These are phyloP conservation scores for Megastigmus dorsalis DNA, from an alignment of 2,888 invertebrate species.

Conservation along the genomic window DNA sequence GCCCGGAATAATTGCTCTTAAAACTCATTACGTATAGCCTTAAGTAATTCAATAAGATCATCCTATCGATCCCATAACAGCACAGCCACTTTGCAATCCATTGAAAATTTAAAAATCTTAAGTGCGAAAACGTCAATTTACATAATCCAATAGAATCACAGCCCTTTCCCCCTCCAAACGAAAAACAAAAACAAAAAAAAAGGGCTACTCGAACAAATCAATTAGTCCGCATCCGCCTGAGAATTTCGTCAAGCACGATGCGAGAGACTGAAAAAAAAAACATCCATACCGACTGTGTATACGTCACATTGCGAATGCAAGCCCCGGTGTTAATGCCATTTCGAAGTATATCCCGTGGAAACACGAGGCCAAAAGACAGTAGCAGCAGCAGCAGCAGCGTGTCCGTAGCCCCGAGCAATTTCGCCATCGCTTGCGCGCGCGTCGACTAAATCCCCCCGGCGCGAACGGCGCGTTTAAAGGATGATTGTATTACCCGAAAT, in stretches of 20 bases:
- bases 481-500: constrained; percentile 47
- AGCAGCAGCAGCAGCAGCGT: too few relatives aligned
- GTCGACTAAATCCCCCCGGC: background rate
- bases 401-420: constrained; percentile 22
- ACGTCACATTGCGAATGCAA: background rate
- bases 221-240: background rate
- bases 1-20: too few relatives aligned
- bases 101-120: background rate
- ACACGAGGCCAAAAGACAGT: constrained; percentile 24
- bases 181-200: background rate
- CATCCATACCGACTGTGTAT: too few relatives aligned
- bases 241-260: background rate
- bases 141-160: background rate
- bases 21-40: too few relatives aligned
- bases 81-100: too few relatives aligned
- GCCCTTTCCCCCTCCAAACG: too few relatives aligned
- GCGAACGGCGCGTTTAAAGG: constrained; percentile 31
- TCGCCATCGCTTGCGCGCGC: background rate
- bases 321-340: background rate
- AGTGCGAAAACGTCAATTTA: background rate
- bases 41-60: too few relatives aligned
- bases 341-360: background rate
- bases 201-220: background rate
- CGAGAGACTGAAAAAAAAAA: background rate
- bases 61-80: too few relatives aligned